Conservation (phyloP, 2,113 vertebrate genomes). For the Chlorodrepanis virens region DNA sequence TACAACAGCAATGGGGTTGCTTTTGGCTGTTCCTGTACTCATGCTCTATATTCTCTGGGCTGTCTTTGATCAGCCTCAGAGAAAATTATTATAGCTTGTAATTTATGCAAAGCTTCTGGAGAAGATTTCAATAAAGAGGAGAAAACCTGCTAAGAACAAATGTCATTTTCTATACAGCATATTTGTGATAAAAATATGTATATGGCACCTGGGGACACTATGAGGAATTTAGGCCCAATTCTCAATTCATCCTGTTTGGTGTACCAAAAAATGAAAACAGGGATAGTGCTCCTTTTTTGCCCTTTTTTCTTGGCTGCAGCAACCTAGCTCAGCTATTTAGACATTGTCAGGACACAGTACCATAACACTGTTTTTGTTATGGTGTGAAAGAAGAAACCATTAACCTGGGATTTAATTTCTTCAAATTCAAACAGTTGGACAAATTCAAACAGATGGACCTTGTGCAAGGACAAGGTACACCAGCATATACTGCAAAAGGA, state of each 20-base stretch:
- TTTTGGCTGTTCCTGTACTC: neutral
- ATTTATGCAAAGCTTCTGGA: neutral
- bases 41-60: neutral
- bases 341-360: neutral
- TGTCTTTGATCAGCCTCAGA: neutral
- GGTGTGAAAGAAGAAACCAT: neutral
- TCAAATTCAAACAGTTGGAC: neutral
- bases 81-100: neutral
- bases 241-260: neutral
- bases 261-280: neutral
- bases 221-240: neutral
- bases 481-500: neutral
- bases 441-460: neutral
- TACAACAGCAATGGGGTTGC: neutral
- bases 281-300: neutral
- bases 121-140: neutral
- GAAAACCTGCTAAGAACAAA: neutral
- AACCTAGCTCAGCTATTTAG: neutral
- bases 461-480: neutral
- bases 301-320: neutral
- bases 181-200: neutral
- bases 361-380: neutral
- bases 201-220: neutral
- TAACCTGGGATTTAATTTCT: neutral
- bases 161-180: neutral